A percentile compares a stretch with the other conserved stretches of the same genome.
Evolutionary conservation across 1,140 invertebrate species (phyloP).

Genomic region (Cherax quadricarinatus): DNA sequence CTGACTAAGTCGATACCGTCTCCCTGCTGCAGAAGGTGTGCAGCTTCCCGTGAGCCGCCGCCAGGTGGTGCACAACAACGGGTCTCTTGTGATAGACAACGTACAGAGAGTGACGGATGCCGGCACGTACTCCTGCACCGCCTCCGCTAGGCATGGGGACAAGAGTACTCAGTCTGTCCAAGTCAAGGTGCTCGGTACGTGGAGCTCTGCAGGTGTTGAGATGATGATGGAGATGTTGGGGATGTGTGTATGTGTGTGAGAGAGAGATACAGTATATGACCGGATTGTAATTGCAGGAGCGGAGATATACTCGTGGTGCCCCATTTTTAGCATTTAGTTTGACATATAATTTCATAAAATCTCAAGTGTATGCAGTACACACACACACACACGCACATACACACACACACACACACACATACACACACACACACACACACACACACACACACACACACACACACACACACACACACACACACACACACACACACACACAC

Average conservation of each 20-base stretch:
- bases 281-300: too few relatives aligned
- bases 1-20: background rate
- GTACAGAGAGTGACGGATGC: slow-evolving; percentile 80
- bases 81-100: slow-evolving; percentile 83
- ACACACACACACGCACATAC: too few relatives aligned
- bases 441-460: too few relatives aligned
- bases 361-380: too few relatives aligned
- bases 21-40: slow-evolving; percentile 74
- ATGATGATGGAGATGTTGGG: background rate
- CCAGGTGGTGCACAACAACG: slow-evolving; percentile 81
- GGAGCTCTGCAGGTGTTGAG: background rate
- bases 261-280: too few relatives aligned
- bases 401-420: too few relatives aligned
- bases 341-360: too few relatives aligned
- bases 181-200: slow-evolving; percentile 89
- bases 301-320: too few relatives aligned
- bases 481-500: too few relatives aligned
- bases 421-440: too few relatives aligned
- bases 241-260: background rate
- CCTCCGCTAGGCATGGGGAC: slow-evolving; percentile 75
- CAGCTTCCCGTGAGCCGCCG: slow-evolving; percentile 83
- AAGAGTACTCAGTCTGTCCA: slow-evolving; percentile 82
- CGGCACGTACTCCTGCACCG: slow-evolving; percentile 79
- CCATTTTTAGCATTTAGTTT: too few relatives aligned
- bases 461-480: too few relatives aligned